These are phyloP conservation scores for Malacoctenus gilli DNA, from an alignment of 2,797 vertebrate species.

Conservation along the genomic window DNA sequence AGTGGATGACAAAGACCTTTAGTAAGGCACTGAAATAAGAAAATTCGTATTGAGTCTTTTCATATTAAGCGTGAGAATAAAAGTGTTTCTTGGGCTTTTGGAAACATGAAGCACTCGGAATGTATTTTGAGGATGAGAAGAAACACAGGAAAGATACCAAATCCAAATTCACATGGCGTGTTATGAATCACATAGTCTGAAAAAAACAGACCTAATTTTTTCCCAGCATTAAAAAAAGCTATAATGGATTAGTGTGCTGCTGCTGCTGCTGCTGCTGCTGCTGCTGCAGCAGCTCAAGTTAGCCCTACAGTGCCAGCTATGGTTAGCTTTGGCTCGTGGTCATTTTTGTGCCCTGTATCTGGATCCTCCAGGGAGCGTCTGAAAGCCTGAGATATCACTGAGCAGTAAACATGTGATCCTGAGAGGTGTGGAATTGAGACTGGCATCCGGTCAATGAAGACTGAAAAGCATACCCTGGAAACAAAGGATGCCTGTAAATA, in stretches of 20 bases:
- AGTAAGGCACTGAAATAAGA: too few species aligned
- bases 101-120: not conserved
- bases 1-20: too few species aligned
- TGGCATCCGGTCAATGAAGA: slow-evolving; percentile 67
- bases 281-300: slow-evolving; percentile 43
- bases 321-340: slow-evolving; percentile 66
- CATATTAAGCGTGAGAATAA: not conserved
- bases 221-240: slow-evolving; percentile 29
- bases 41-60: too few species aligned
- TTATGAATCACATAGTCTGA: slow-evolving; percentile 25
- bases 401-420: slow-evolving; percentile 74
- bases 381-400: slow-evolving; percentile 75
- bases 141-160: not conserved
- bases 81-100: too few species aligned
- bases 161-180: slow-evolving; percentile 17
- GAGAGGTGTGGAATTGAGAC: slow-evolving; percentile 69
- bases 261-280: slow-evolving; percentile 42
- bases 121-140: not conserved
- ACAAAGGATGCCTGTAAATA: slow-evolving; percentile 59
- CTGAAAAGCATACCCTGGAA: slow-evolving; percentile 65
- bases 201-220: slow-evolving; percentile 34
- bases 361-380: slow-evolving; percentile 75
- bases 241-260: slow-evolving; percentile 50
- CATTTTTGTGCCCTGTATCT: slow-evolving; percentile 73
- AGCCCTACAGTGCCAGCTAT: slow-evolving; percentile 50